phyloP scores from a whole-genome alignment of 2,888 invertebrate species.

The Ormyrus labotus region DNA sequence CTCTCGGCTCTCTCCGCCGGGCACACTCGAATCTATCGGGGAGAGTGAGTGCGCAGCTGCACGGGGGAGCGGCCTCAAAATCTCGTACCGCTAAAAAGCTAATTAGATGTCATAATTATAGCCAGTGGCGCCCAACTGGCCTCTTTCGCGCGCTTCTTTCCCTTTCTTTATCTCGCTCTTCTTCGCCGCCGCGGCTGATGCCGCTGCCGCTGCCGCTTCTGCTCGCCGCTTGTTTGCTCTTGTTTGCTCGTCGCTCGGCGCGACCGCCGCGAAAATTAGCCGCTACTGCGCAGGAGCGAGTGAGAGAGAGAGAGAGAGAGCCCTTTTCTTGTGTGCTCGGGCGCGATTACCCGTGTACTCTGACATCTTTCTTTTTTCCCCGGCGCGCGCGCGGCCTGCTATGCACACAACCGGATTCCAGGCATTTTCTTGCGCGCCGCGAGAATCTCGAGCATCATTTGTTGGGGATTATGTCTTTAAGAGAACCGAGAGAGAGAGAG shows the following conservation, averaged over 20 bases:
- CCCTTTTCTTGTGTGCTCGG: constrained; percentile 48
- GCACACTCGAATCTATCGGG: neutral
- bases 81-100: constrained; percentile 71
- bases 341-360: constrained; percentile 38
- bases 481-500: neutral
- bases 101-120: constrained; percentile 75
- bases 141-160: constrained; percentile 34
- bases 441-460: constrained; percentile 19
- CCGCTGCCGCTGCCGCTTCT: neutral
- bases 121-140: constrained; percentile 68
- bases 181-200: neutral
- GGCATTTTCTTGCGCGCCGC: constrained; percentile 25
- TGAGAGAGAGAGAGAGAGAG: neutral
- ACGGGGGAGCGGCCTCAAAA: constrained; percentile 59
- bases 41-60: neutral
- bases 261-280: constrained; percentile 42
- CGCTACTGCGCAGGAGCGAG: constrained; percentile 31
- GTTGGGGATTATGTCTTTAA: constrained; percentile 30
- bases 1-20: neutral
- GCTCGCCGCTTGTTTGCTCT: neutral
- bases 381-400: neutral
- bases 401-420: constrained; percentile 34
- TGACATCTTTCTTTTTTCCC: constrained; percentile 32
- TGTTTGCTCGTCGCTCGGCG: constrained; percentile 59
- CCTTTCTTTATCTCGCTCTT: constrained; percentile 13